Base-by-base conservation (phyloP, 2,888 invertebrate genomes). In the Zygogramma bicolorata region DNA sequence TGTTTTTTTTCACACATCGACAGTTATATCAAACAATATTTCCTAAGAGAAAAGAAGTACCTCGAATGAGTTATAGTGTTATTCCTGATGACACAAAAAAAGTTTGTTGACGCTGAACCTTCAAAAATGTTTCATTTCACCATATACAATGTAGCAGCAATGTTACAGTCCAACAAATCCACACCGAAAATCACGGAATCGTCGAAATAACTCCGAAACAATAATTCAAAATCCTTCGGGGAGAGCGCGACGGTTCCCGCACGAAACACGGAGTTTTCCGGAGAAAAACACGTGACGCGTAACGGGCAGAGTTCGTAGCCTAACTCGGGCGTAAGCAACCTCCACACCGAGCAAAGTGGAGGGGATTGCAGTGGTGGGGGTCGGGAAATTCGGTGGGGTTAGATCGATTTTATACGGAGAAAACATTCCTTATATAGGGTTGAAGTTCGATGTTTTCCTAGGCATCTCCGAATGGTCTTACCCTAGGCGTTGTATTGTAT, bases 291-390 rank as follows among this genome's bases (percentile, higher is more conserved):
- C 74, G 68, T 42, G 71, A 74, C 74, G 71, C 75, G 70, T 62
- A 58, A 74, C 65, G 71, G 57, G 38, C 71, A 46, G 72, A 66
- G 72, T 71, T 67, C 77, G 60, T 34, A 67, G 68, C 73, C 69
- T 72, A 71, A 80, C 80, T 80, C 80, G 80, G 80, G 77, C 77
- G 79, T 77, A 72, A 76, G 77, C 80, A 63, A 68, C 59, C 62
- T 72, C 66, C 77, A 70, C 65, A 70, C 61, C 69, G 66, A 71
- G 74, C 65, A 75, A 73, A 71, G 65, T 72, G 65, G 75, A 71
- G 71, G 73, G 74, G 73, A 72, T 57, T 20, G 42, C 42, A 49
- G 53, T 49, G 70, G 77, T 72, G 77, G 73, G 73, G 76, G 38
- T 22, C 59, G 53, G 46, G 66, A 68, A 69, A 53, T 58, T 62